Evolutionary conservation across 2,113 vertebrate genomes (phyloP).

Genomic region (Megatriorchis doriae): DNA sequence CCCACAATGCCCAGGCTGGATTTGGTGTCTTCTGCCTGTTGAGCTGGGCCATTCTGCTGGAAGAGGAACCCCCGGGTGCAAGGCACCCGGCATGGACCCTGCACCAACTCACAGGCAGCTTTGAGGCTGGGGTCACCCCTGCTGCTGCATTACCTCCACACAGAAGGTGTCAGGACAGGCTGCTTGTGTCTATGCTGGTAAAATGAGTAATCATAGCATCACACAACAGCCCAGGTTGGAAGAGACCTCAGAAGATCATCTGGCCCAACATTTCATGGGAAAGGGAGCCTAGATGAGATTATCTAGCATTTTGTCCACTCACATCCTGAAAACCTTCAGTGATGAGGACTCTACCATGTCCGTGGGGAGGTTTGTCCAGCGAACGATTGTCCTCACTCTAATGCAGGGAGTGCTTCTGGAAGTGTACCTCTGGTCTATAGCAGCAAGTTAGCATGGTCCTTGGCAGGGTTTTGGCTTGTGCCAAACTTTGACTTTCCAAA

Average conservation of each 20-base stretch:
- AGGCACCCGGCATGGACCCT: neutral
- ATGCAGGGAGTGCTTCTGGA: neutral
- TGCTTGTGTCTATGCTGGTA: neutral
- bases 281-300: neutral
- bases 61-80: neutral
- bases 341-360: accelerated
- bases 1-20: neutral
- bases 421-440: neutral
- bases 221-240: neutral
- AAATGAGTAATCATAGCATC: neutral
- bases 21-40: neutral
- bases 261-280: neutral
- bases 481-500: neutral
- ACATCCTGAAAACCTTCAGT: neutral
- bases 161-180: neutral
- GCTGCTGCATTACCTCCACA: neutral
- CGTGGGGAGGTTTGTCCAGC: too few relatives aligned
- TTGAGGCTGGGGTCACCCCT: neutral
- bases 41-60: neutral
- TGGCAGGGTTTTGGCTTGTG: neutral
- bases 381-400: accelerated
- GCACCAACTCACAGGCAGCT: neutral
- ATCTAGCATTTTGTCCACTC: neutral
- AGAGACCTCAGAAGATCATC: neutral
- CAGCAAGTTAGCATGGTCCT: neutral